These are phyloP conservation scores for Orthochromis indermauri DNA, from an alignment of 2,113 vertebrate genomes.

Conservation along the genomic window DNA sequence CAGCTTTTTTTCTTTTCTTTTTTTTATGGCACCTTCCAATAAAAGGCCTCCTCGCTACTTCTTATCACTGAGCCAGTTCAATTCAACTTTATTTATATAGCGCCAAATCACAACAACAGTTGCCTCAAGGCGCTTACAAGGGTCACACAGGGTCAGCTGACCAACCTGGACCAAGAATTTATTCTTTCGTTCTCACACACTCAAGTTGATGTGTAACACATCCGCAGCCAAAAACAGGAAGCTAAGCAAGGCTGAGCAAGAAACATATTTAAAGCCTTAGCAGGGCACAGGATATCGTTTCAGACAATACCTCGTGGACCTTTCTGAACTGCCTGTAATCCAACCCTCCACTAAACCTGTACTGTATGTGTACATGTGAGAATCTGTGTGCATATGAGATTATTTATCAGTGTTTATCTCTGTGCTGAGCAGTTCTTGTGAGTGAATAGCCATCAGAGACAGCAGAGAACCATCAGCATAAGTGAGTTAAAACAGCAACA, in stretches of 20 bases:
- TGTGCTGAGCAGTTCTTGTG: conserved; percentile 30
- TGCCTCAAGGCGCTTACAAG: not conserved
- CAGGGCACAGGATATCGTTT: conserved; percentile 18
- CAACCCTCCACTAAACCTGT: not conserved
- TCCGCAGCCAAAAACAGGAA: conserved; percentile 32
- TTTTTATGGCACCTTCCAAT: conserved; percentile 3
- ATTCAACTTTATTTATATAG: not conserved
- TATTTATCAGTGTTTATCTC: conserved; percentile 36
- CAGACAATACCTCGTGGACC: conserved; percentile 14
- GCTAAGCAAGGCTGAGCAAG: not conserved
- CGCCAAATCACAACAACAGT: not conserved
- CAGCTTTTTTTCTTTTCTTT: not conserved
- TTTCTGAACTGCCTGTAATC: conserved; percentile 24
- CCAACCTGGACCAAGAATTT: conserved; percentile 16
- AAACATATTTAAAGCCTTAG: not conserved
- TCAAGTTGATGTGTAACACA: not conserved
- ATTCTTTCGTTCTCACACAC: conserved; percentile 3
- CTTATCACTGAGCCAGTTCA: conserved; percentile 37
- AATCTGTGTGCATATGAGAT: conserved; percentile 21
- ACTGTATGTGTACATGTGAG: conserved; percentile 36
- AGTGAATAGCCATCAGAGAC: conserved; percentile 12
- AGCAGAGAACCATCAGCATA: conserved; percentile 16
- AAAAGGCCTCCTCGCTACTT: not conserved
- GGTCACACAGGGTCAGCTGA: conserved; percentile 16
- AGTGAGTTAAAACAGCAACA: not conserved